Percentiles rank a stretch among this genome's conserved stretches.
Evolutionary conservation across 2,888 invertebrate genomes (phyloP).

Genomic region (Dynastes hyllus): DNA sequence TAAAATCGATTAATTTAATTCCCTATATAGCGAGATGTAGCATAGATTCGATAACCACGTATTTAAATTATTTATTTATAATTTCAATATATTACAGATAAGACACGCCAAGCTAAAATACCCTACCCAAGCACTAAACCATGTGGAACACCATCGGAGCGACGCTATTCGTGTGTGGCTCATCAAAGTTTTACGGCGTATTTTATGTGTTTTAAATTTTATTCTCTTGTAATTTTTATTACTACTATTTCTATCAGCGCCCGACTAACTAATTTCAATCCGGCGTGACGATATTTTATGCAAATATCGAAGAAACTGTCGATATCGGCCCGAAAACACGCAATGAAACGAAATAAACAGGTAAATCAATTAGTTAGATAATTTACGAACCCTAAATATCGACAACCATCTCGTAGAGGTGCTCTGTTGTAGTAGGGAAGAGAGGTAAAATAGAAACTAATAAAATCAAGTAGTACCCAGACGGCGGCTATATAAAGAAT

Average conservation of each 20-base stretch:
- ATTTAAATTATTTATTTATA: constrained; percentile 24
- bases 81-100: constrained; percentile 19
- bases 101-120: constrained; percentile 23
- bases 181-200: constrained; percentile 39
- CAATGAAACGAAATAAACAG: constrained; percentile 43
- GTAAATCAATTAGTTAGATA: constrained; percentile 56
- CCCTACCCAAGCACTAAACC: constrained; percentile 10
- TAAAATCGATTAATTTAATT: constrained; percentile 23
- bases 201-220: constrained; percentile 47
- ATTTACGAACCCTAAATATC: constrained; percentile 53
- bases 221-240: constrained; percentile 37
- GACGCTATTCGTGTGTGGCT: constrained; percentile 22
- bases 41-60: neutral
- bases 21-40: neutral
- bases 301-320: constrained; percentile 40
- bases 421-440: neutral
- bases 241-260: constrained; percentile 30
- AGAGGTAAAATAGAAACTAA: neutral
- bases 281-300: constrained; percentile 40
- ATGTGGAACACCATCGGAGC: constrained; percentile 18
- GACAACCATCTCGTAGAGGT: neutral
- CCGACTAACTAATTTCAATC: constrained; percentile 34
- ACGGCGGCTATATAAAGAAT: too few species aligned
- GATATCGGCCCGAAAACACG: constrained; percentile 25
- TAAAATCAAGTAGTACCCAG: neutral